phyloP scores from a whole-genome alignment of 2,797 vertebrate species.

The Rachycentron canadum region DNA sequence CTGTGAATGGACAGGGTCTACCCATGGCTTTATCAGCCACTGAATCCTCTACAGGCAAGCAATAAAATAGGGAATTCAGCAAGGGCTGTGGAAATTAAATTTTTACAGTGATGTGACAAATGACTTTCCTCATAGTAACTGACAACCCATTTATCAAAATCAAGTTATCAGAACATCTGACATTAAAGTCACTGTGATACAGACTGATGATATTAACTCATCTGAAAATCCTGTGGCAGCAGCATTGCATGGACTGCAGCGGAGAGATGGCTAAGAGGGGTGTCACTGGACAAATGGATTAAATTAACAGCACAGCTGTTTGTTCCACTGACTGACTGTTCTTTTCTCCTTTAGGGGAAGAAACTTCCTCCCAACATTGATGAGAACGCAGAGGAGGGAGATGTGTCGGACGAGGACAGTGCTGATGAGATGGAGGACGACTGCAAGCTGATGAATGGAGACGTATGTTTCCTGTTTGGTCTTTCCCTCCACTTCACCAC shows the following conservation, averaged over 20 bases:
- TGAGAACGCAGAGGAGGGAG: constrained; percentile 94
- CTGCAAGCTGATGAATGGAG: constrained; percentile 96
- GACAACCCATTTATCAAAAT: background rate
- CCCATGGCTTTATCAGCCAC: background rate
- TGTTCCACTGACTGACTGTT: background rate
- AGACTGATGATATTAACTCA: background rate
- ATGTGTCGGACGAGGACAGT: constrained; percentile 98
- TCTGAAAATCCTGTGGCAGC: background rate
- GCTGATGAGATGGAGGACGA: constrained; percentile 98
- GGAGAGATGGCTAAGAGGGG: background rate
- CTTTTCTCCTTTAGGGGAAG: constrained; percentile 88
- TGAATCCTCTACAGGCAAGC: background rate
- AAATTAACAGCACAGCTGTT: background rate
- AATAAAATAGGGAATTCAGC: no score
- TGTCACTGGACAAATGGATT: background rate
- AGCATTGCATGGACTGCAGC: background rate
- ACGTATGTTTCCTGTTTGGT: constrained; percentile 85
- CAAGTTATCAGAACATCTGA: background rate
- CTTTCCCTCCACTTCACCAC: background rate
- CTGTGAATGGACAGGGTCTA: background rate
- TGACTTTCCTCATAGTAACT: background rate
- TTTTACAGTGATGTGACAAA: no score
- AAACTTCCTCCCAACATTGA: constrained; percentile 95
- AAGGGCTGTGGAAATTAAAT: no score
- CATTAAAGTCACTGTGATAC: background rate